phyloP scores from a whole-genome alignment of 2,797 vertebrate genomes.

The Galagoides demidoff region DNA sequence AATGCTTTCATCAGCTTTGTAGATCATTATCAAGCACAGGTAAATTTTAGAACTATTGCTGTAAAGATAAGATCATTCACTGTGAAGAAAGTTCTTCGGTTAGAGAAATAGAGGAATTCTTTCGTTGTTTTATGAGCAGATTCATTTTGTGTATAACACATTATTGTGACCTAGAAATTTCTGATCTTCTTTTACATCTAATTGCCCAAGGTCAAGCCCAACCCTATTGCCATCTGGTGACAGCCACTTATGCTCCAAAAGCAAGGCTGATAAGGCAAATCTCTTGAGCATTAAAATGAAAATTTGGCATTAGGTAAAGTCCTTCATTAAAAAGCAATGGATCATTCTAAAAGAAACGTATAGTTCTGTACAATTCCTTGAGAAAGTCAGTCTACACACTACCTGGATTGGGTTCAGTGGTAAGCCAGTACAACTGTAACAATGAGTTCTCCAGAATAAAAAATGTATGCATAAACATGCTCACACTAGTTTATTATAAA shows the following conservation, averaged over 20 bases:
- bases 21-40: background rate
- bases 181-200: slow-evolving; percentile 50
- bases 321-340: slow-evolving; percentile 1
- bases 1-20: background rate
- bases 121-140: slow-evolving; percentile 29
- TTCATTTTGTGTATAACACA: background rate
- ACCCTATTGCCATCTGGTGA: slow-evolving; percentile 57
- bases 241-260: slow-evolving; percentile 38
- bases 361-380: background rate
- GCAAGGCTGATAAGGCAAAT: slow-evolving; percentile 1
- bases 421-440: background rate
- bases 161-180: slow-evolving; percentile 64
- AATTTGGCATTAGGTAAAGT: slow-evolving; percentile 37
- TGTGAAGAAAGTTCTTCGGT: slow-evolving; percentile 42
- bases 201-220: slow-evolving; percentile 54
- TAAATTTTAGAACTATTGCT: slow-evolving; percentile 40
- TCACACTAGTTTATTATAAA: background rate
- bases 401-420: background rate
- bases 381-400: background rate
- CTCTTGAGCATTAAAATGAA: slow-evolving; percentile 19
- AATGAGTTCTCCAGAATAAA: slow-evolving; percentile 14
- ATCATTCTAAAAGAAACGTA: slow-evolving; percentile 8
- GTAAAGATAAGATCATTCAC: slow-evolving; percentile 48
- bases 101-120: background rate
- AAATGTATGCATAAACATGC: background rate